These are phyloP conservation scores for Polymixis flavicincta DNA, from an alignment of 2,888 invertebrate species.

Conservation along the genomic window DNA sequence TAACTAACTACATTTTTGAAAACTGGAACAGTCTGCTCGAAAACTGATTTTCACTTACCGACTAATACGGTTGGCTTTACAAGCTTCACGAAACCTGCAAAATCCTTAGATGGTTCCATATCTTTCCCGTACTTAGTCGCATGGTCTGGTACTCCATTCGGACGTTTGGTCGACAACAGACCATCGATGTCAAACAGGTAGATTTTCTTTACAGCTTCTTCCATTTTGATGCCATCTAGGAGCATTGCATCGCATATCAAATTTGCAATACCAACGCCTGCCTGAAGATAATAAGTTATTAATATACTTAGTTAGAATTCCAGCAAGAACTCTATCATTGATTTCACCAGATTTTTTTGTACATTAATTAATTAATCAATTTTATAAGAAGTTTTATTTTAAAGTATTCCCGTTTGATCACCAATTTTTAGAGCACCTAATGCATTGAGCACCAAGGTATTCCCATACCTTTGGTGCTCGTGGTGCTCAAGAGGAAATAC, in stretches of 20 bases:
- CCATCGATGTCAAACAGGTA: conserved; percentile 98
- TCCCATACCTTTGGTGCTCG: too few species aligned
- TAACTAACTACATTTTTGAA: neutral
- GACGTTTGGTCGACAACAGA: conserved; percentile 92
- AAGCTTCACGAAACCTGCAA: conserved; percentile 93
- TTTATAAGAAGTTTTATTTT: too few species aligned
- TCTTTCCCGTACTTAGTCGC: conserved; percentile 93
- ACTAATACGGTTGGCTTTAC: conserved; percentile 95
- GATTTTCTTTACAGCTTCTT: conserved; percentile 94
- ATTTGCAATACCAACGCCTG: conserved; percentile 97
- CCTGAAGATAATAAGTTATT: conserved; percentile 86
- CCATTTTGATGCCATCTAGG: conserved; percentile 86
- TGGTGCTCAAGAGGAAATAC: too few species aligned
- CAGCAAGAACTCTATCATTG: neutral
- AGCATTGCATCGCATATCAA: conserved; percentile 96
- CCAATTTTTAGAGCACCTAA: too few species aligned
- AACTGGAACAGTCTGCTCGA: neutral
- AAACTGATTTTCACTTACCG: conserved; percentile 89
- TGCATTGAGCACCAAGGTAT: too few species aligned
- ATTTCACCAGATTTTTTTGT: neutral
- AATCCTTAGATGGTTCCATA: conserved; percentile 92
- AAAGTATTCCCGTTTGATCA: too few species aligned
- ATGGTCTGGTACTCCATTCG: conserved; percentile 91
- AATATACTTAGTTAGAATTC: neutral
- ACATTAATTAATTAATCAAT: too few species aligned